Evolutionary conservation across 1,140 invertebrate genomes (phyloP).

Genomic region (Pectinophora gossypiella): DNA sequence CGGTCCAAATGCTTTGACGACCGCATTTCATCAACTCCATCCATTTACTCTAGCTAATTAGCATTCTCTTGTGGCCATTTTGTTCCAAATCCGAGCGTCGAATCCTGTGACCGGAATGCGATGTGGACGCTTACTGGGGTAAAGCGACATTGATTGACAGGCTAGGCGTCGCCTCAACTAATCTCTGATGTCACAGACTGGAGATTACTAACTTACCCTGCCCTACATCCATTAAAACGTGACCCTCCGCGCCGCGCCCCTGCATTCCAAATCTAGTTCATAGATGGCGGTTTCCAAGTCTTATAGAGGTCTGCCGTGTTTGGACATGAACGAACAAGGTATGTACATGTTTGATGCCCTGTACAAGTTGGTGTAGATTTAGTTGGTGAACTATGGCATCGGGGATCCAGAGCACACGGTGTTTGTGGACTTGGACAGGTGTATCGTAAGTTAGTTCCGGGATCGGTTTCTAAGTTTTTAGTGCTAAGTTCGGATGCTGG

Average conservation of each 20-base stretch:
- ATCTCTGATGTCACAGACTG: conserved; percentile 44
- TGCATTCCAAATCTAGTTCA: background rate
- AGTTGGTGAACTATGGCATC: conserved; percentile 2
- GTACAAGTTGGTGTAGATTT: background rate
- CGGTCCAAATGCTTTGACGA: background rate
- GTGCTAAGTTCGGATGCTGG: conserved; percentile 1
- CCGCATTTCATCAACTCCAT: too few species aligned
- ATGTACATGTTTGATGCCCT: background rate
- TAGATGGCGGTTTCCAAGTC: background rate
- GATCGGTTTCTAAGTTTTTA: background rate
- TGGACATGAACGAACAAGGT: background rate
- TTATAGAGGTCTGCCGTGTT: background rate
- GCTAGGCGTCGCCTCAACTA: conserved; percentile 34
- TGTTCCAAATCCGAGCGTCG: background rate
- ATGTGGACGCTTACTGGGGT: conserved; percentile 1
- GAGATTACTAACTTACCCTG: conserved; percentile 31
- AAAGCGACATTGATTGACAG: conserved; percentile 39
- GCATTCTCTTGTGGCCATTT: background rate
- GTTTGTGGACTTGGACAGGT: background rate
- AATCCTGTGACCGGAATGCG: background rate
- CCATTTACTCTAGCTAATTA: background rate
- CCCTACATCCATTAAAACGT: conserved; percentile 23
- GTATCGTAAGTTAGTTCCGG: background rate
- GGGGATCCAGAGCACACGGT: background rate
- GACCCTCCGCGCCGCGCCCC: conserved; percentile 18